Evolutionary conservation across 2,797 vertebrate species (phyloP), one percentile per base, ranked within the genome.

Genomic region (Neosilurus hyrtlii): DNA sequence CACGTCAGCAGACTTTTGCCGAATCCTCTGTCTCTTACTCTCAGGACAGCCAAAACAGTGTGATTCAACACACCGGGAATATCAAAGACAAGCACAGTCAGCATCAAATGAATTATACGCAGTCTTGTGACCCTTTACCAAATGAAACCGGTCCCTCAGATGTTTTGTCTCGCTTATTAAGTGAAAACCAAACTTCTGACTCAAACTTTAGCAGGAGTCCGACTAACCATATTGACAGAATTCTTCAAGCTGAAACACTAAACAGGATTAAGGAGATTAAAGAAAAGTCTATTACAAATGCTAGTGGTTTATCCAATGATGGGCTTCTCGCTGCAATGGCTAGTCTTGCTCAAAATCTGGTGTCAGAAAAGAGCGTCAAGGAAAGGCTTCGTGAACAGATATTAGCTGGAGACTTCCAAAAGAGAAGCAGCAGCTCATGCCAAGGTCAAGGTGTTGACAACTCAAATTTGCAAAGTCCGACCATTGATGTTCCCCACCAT

Each of bases 321-420:
- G 83, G 87, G 8, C 89, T 94, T 83, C 79, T 85, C 80, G 87
- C 94, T 75, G 86, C 91, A 30, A 61, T 93, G 86, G 89, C 93
- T 79, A 90, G 88, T 88, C 89, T 94, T 80, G 93, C 94, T 90
- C 91, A 94, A 83, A 94, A 93, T 82, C 88, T 95, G 51, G 94
- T 94, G 89, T 89, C 91, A 2, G 93, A 94, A 80, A 91, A 92
- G 63, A 90, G 91, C 35, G 86, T 95, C 37, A 95, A 93, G 86
- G 93, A 92, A 89, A 92, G 87, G 84, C 86, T 95, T 59, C 89
- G 94, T 49, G 92, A 95, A 75, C 94, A 95, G 88, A 95, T 95
- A 82, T 89, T 95, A 78, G 90, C 93, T 4, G 93, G 91, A 0
- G 93, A 94, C 75, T 92, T 93, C 77, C 90, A 92, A 24, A 93